These are phyloP conservation scores for Syngnathus scovelli DNA, from an alignment of 2,113 vertebrate species.

Conservation along the genomic window DNA sequence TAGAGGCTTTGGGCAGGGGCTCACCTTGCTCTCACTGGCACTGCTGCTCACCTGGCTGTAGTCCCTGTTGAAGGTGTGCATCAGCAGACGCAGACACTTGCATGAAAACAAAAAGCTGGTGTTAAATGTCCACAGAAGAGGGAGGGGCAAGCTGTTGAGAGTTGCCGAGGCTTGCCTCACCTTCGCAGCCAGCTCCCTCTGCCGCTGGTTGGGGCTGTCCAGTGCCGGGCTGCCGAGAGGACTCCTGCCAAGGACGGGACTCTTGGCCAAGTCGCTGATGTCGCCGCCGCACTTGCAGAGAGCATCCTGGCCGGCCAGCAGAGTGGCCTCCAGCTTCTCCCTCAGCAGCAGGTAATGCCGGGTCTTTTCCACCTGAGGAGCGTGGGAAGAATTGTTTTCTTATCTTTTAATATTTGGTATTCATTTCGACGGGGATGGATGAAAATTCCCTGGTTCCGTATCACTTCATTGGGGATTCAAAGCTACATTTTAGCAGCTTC, in stretches of 20 bases:
- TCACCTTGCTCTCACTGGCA: conserved; percentile 98
- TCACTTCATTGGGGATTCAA: background rate
- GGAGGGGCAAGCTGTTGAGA: background rate
- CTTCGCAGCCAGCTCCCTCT: conserved; percentile 96
- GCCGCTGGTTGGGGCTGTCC: conserved; percentile 83
- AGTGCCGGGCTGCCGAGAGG: conserved; percentile 64
- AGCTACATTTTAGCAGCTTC: background rate
- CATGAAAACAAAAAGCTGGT: background rate
- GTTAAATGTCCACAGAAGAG: background rate
- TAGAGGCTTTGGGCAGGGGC: conserved; percentile 58
- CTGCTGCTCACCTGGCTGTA: conserved; percentile 96
- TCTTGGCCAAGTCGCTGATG: conserved; percentile 73
- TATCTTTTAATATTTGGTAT: too few species aligned
- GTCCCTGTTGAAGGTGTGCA: conserved; percentile 97
- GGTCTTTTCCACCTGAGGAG: conserved; percentile 89
- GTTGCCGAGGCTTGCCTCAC: conserved; percentile 51
- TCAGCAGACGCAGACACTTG: conserved; percentile 94
- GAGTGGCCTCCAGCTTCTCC: conserved; percentile 88
- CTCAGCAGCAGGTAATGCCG: conserved; percentile 93
- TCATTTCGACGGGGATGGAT: background rate
- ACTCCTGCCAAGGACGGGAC: conserved; percentile 70
- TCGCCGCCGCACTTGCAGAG: conserved; percentile 76
- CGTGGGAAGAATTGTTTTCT: background rate
- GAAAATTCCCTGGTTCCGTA: background rate
- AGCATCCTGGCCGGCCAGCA: conserved; percentile 77